phyloP scores from a whole-genome alignment of 1,140 invertebrate species.

The Zaprionus capensis region DNA sequence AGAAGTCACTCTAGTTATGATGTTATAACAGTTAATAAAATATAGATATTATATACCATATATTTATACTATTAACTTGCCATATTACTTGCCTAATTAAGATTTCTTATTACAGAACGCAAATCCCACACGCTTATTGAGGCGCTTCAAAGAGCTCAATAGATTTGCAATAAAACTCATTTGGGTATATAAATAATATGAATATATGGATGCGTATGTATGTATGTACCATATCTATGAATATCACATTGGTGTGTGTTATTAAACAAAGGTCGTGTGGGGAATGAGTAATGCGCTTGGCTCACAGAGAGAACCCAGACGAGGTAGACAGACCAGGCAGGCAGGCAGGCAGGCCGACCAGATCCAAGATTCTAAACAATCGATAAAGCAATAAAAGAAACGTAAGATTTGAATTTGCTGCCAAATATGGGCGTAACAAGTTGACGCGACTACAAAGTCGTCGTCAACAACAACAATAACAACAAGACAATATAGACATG shows the following conservation, averaged over 20 bases:
- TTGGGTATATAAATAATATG: constrained; percentile 36
- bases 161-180: constrained; percentile 25
- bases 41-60: not conserved
- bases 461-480: constrained; percentile 19
- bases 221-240: constrained; percentile 16
- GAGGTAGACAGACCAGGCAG: constrained; percentile 1
- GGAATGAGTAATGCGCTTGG: constrained; percentile 44
- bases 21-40: too few species aligned
- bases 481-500: constrained; percentile 31
- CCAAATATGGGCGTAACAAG: constrained; percentile 56
- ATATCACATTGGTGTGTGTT: constrained; percentile 27
- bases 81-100: constrained; percentile 4
- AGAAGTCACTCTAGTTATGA: too few species aligned
- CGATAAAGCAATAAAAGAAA: constrained; percentile 52
- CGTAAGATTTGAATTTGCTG: constrained; percentile 50
- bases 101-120: not conserved
- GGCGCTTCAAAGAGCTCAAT: not conserved
- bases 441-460: constrained; percentile 37
- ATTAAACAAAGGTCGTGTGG: constrained; percentile 54
- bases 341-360: not conserved
- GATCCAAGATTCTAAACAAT: constrained; percentile 38
- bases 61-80: constrained; percentile 1
- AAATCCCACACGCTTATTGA: constrained; percentile 17
- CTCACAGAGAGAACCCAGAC: constrained; percentile 14
- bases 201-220: constrained; percentile 18